phyloP scores from a whole-genome alignment of 2,888 invertebrate genomes.

The Drosophila trichaetosa region DNA sequence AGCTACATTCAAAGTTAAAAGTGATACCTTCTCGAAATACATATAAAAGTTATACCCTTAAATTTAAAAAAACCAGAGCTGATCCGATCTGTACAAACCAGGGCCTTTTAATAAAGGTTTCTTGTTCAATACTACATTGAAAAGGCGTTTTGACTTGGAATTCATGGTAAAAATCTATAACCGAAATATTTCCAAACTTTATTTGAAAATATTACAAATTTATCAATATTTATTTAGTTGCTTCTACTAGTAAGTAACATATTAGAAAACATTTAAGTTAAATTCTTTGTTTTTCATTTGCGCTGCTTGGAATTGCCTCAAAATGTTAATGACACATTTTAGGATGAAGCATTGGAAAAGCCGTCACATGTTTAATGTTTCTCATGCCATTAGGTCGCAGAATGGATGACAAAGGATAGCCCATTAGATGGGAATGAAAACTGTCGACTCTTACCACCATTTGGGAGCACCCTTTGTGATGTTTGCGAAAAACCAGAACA shows the following conservation, averaged over 20 bases:
- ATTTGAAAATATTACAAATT: neutral
- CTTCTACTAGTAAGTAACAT: neutral
- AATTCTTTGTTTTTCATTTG: neutral
- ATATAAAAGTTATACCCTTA: no score
- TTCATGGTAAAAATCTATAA: neutral
- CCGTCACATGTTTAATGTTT: constrained; percentile 67
- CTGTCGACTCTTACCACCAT: constrained; percentile 8
- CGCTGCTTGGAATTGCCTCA: neutral
- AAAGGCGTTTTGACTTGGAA: neutral
- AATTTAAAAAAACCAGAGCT: no score
- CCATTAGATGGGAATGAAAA: constrained; percentile 63
- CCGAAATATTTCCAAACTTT: neutral
- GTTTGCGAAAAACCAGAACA: constrained; percentile 76
- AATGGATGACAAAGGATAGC: constrained; percentile 54
- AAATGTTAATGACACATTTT: constrained; percentile 14
- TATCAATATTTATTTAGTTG: neutral
- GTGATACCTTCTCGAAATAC: rapidly evolving
- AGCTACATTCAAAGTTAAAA: neutral
- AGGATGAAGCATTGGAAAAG: constrained; percentile 21
- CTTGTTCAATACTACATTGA: no score
- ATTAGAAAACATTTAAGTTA: neutral
- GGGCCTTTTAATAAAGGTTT: no score
- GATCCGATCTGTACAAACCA: no score
- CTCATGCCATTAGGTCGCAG: constrained; percentile 67
- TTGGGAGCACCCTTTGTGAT: constrained; percentile 52